These are phyloP conservation scores for Oenanthe oenanthe DNA, from an alignment of 2,113 vertebrate species.

Conservation along the genomic window DNA sequence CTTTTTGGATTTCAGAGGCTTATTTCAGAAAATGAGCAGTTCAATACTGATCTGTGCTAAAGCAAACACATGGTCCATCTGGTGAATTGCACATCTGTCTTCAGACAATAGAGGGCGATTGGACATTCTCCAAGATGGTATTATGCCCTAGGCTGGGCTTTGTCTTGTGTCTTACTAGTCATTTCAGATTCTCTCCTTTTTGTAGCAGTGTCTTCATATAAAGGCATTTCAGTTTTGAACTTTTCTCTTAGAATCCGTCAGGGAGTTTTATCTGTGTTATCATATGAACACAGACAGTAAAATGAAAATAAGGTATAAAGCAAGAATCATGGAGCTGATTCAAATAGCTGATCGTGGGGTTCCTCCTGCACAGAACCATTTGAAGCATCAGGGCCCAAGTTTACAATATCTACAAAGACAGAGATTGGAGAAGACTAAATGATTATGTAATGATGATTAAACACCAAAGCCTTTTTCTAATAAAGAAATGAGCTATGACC, in stretches of 20 bases:
- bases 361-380: background rate
- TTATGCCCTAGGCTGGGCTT: conserved; percentile 47
- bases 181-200: background rate
- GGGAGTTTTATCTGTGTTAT: conserved; percentile 35
- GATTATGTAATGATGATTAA: conserved; percentile 76
- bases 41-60: conserved; percentile 64
- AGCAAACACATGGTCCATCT: conserved; percentile 54
- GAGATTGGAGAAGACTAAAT: conserved; percentile 60
- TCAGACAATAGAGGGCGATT: conserved; percentile 46
- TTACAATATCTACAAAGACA: background rate
- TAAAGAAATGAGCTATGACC: conserved; percentile 76
- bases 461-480: conserved; percentile 63
- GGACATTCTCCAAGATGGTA: conserved; percentile 58
- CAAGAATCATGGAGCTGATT: background rate
- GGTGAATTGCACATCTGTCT: conserved; percentile 55
- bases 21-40: conserved; percentile 48
- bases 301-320: background rate
- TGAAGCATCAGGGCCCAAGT: background rate
- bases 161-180: conserved; percentile 34
- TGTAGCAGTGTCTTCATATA: conserved; percentile 10
- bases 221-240: conserved; percentile 8
- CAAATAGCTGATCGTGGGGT: background rate
- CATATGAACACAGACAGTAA: background rate
- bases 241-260: background rate
- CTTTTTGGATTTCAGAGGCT: conserved; percentile 71